Base-by-base conservation (phyloP, 2,113 vertebrate species). In the Coreoperca whiteheadi region DNA sequence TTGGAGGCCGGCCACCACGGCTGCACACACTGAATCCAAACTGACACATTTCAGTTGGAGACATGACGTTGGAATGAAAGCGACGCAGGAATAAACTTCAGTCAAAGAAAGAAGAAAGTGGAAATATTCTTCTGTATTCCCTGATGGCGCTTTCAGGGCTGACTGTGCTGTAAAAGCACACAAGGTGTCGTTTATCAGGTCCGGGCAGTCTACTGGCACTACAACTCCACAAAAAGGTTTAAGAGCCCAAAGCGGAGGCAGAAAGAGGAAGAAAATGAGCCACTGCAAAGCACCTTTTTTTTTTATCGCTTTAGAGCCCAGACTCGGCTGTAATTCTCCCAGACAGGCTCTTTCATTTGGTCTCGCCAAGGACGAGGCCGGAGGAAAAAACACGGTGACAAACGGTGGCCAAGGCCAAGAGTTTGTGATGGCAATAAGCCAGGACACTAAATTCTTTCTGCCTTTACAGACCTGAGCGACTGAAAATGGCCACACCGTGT, bases 271-370 rank as follows among this genome's bases (percentile, higher is more conserved):
- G 79, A 77, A n/a, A 74, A 85, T 28, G 61, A 86, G 74, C 56
- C 57, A 10, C 64, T 39, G 16, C 21, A 0, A 57, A 53, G 39
- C 16, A 21, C 57, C 71, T n/a, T 10, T 34, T 53, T n/a, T 10
- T 34, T 53, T 63, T 43, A 85, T 73, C 3, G 34, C 53, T 59
- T 84, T n/a, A 25, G 37, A 70, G 68, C 77, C 43, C 21, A 30
- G 64, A 61, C 69, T 69, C 32, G 64, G 53, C 77, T 46, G 78
- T 87, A 75, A 81, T 16, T 81, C 81, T 57, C 43, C 41, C 69
- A 67, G 61, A 84, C 77, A 73, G 37, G 74, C 81, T 1, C 57
- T 67, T 84, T 74, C 8, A 66, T 86, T 70, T 50, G 69, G 43
- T 48, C 74, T 74, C 32, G 23, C 0, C 8, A 69, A 65, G 34